These are phyloP conservation scores for Pimephales promelas DNA, from an alignment of 2,113 vertebrate genomes.

Conservation along the genomic window DNA sequence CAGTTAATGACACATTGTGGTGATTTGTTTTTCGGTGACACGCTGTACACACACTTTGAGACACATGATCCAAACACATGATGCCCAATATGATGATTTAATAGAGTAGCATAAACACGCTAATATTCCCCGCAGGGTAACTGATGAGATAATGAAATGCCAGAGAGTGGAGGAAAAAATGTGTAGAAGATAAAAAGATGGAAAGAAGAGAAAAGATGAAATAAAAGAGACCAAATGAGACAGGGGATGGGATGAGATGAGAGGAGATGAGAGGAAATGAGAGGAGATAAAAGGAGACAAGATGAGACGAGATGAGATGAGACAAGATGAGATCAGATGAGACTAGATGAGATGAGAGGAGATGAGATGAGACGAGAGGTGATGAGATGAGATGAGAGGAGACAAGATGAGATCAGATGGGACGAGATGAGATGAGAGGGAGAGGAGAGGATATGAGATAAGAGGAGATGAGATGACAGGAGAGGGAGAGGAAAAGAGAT, in stretches of 20 bases:
- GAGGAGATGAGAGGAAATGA: neutral
- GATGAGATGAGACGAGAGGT: accelerated
- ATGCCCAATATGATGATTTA: neutral
- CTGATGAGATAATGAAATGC: neutral
- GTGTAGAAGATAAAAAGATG: neutral
- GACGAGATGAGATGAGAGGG: too few relatives aligned
- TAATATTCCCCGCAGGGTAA: neutral
- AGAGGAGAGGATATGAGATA: accelerated
- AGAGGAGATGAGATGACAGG: accelerated
- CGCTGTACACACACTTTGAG: neutral
- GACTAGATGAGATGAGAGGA: neutral
- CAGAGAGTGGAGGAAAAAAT: neutral
- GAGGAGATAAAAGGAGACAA: neutral
- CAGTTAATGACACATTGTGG: neutral
- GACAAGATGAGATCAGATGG: too few relatives aligned
- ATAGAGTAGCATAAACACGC: neutral
- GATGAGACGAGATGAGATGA: neutral
- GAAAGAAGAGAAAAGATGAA: neutral
- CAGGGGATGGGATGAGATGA: neutral
- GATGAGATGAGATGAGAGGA: too few relatives aligned
- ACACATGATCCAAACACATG: neutral
- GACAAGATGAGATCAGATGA: neutral
- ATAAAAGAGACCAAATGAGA: neutral
- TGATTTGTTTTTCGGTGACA: neutral
- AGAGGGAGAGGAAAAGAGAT: accelerated